A percentile compares a stretch with the other conserved stretches of the same genome.
These are phyloP conservation scores for Choloepus hoffmanni DNA, from an alignment of 2,113 vertebrate species.

Conservation along the genomic window DNA sequence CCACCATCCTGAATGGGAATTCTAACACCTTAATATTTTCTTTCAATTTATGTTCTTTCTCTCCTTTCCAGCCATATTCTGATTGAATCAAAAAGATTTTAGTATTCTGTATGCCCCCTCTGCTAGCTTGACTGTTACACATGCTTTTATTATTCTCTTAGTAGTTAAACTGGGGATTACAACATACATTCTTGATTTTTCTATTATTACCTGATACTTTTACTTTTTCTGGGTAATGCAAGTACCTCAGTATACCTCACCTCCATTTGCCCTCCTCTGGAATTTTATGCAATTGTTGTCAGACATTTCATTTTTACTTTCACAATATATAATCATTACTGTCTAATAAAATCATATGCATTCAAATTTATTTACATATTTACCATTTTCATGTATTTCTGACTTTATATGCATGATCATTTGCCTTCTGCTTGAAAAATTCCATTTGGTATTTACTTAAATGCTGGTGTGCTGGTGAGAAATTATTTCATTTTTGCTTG, in stretches of 20 bases:
- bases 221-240: neutral
- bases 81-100: neutral
- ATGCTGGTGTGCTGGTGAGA: neutral
- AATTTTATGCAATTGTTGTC: neutral
- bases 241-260: neutral
- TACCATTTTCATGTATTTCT: neutral
- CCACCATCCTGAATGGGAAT: no score
- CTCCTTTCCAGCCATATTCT: neutral
- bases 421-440: neutral
- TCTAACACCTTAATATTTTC: neutral
- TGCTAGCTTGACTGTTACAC: neutral
- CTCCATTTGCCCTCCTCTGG: neutral
- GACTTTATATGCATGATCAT: neutral
- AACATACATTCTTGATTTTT: neutral
- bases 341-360: neutral
- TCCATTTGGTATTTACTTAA: conserved; percentile 38
- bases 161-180: neutral
- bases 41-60: conserved; percentile 19
- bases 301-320: conserved; percentile 2
- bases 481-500: conserved; percentile 34
- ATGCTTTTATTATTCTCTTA: neutral
- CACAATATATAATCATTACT: neutral
- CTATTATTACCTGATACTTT: neutral
- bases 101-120: neutral
- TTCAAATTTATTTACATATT: neutral